phyloP scores from a whole-genome alignment of 2,797 vertebrate species.

The Capromys pilorides region DNA sequence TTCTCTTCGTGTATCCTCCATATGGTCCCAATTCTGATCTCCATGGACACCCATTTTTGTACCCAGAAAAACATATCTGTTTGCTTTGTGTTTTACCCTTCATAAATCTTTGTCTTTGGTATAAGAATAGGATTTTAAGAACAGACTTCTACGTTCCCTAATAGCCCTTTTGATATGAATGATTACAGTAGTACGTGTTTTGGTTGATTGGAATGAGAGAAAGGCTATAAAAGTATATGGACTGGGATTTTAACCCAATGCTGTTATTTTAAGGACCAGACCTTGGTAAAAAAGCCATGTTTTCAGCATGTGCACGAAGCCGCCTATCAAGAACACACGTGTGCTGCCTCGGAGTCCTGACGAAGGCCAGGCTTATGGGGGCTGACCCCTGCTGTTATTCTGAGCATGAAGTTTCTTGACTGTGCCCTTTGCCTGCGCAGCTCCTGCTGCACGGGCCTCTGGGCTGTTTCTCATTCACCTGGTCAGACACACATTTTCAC shows the following conservation, averaged over 20 bases:
- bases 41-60: conserved; percentile 28
- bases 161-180: background rate
- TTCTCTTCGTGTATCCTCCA: background rate
- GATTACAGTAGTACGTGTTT: background rate
- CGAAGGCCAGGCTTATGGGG: background rate
- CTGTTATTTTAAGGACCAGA: background rate
- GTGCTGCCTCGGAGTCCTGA: background rate
- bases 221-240: background rate
- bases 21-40: background rate
- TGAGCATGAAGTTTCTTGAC: background rate
- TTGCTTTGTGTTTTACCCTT: conserved; percentile 35
- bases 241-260: conserved; percentile 2
- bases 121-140: conserved; percentile 27
- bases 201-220: conserved; percentile 17
- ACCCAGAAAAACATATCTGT: conserved; percentile 9
- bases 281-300: conserved; percentile 15
- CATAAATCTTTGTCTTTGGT: background rate
- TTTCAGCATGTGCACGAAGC: conserved; percentile 30
- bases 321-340: background rate
- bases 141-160: background rate
- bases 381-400: background rate
- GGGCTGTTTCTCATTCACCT: background rate
- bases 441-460: background rate
- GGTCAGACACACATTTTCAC: background rate
- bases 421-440: background rate